These are phyloP conservation scores for Sipha maydis DNA, from an alignment of 2,888 invertebrate genomes.

Conservation along the genomic window DNA sequence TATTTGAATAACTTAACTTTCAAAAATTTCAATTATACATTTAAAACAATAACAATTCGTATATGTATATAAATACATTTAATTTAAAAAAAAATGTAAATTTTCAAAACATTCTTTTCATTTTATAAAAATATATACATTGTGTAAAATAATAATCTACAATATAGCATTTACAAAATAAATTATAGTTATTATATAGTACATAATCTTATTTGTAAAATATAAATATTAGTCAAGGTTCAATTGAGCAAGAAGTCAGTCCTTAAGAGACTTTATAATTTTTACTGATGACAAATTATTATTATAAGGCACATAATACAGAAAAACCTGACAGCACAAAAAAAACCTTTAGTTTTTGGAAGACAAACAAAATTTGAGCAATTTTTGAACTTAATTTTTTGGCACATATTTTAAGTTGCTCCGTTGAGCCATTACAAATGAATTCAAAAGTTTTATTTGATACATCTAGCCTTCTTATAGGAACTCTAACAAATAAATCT, in stretches of 20 bases:
- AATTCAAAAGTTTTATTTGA: conserved; percentile 55
- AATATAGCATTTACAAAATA: conserved; percentile 56
- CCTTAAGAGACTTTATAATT: conserved; percentile 6
- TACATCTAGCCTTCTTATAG: conserved; percentile 60
- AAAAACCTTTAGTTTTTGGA: conserved; percentile 49
- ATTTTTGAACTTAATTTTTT: conserved; percentile 48
- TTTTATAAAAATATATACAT: conserved; percentile 56
- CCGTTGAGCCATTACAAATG: conserved; percentile 43
- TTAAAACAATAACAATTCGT: conserved; percentile 60
- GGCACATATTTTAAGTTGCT: conserved; percentile 50
- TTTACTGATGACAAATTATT: conserved; percentile 44
- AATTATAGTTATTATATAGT: conserved; percentile 35
- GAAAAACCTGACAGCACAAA: conserved; percentile 54
- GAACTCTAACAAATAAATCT: conserved; percentile 59
- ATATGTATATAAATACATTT: conserved; percentile 41
- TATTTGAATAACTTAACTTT: conserved; percentile 22
- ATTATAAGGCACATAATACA: conserved; percentile 58
- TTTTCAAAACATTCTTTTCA: conserved; percentile 43
- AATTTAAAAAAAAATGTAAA: conserved; percentile 41
- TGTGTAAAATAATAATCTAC: conserved; percentile 25
- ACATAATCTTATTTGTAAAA: conserved; percentile 41
- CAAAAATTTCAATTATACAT: conserved; percentile 41
- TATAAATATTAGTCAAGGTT: conserved; percentile 52
- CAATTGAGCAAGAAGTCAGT: conserved; percentile 60
- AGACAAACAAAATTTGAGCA: conserved; percentile 59